Conservation (phyloP, 2,888 invertebrate genomes). For the Cryptus viduatorius region DNA sequence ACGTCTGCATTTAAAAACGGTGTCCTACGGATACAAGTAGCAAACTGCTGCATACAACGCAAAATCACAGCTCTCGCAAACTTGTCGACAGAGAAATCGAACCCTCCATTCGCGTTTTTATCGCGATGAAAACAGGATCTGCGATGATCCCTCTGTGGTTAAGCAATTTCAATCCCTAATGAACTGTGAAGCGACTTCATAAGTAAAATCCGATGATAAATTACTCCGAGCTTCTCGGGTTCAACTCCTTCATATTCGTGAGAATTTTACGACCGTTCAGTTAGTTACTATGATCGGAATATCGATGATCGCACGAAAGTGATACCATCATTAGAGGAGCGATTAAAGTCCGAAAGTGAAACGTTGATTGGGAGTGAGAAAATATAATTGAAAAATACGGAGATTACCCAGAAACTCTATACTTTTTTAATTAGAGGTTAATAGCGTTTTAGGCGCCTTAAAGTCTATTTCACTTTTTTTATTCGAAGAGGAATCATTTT, state of each 20-base stretch:
- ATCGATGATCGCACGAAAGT: neutral
- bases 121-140: neutral
- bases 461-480: too few species aligned
- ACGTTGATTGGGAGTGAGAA: neutral
- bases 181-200: neutral
- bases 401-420: neutral
- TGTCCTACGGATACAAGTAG: neutral
- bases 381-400: neutral
- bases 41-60: neutral
- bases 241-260: neutral
- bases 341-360: neutral
- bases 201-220: neutral
- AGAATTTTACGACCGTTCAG: neutral
- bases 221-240: neutral
- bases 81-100: neutral
- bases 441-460: too few species aligned
- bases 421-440: neutral
- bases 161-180: slow-evolving; percentile 3
- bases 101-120: neutral
- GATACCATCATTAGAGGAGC: neutral
- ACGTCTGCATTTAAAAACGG: neutral
- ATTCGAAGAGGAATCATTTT: too few species aligned
- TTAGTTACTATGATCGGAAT: neutral
- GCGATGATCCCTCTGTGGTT: slow-evolving; percentile 14
- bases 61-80: neutral